Base-by-base conservation (phyloP, 2,888 invertebrate genomes). In the Anarsia innoxiella region DNA sequence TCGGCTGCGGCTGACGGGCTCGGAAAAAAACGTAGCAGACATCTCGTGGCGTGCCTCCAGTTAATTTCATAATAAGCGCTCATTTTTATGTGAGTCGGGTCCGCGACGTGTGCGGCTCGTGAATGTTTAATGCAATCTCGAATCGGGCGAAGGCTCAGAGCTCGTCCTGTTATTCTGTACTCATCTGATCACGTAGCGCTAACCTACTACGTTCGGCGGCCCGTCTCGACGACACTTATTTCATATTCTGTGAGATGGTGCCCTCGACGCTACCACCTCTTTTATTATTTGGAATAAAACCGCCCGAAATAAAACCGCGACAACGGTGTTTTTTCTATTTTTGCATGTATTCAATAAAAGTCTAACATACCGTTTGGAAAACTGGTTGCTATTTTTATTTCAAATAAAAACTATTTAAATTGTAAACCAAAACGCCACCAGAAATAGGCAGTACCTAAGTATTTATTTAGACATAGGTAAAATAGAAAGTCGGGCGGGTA, bases 31-130 rank as follows among this genome's bases (percentile, higher is more conserved):
- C 53, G 53, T 53, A 66, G 64, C 66, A 63, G 62, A 64, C 67
- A 60, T 55, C 54, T 58, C 59, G 63, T 67, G 68, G 70, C 65
- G 68, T 66, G 64, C 31, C 66, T 67, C 65, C 60, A 65, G 72
- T 69, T 83, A 84, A 84, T 85, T 84, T 77, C 80, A 79, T 83
- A 82, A 85, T 76, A 83, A 73, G 69, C 68, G 72, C 71, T 78
- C 75, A 84, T 84, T 85, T 85, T 83, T 84, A 80, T 76, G 76
- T 78, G 66, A 72, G 70, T 46, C 63, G 68, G 55, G 66, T 49
- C 48, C 47, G 63, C 62, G 69, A 70, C 66, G 70, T 74, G 66
- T 67, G 66, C 57, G 64, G 45, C 53, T 57, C 42, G 48, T 80
- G 77, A 82, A 84, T 80, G 65, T 79, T 83, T 83, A 72, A 84